phyloP scores from a whole-genome alignment of 2,888 invertebrate species.

The Parnassius mnemosyne region DNA sequence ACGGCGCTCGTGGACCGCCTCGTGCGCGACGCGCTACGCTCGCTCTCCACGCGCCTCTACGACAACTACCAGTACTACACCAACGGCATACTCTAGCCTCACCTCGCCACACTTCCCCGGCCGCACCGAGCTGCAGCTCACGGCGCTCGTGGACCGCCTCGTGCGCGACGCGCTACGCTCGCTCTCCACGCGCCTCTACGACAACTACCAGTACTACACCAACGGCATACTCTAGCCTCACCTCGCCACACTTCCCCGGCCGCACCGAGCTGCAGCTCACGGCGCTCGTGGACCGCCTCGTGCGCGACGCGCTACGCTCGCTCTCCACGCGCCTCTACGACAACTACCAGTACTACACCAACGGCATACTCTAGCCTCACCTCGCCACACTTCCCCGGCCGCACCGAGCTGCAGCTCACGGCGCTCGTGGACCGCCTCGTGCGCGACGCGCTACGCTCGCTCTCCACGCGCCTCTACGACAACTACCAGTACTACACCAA shows the following conservation, averaged over 20 bases:
- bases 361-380: slow-evolving; percentile 89
- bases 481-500: slow-evolving; percentile 99
- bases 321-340: slow-evolving; percentile 98
- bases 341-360: slow-evolving; percentile 99
- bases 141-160: slow-evolving; percentile 93
- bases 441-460: slow-evolving; percentile 95
- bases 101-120: not conserved
- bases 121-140: slow-evolving; percentile 78
- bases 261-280: slow-evolving; percentile 82
- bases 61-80: slow-evolving; percentile 99
- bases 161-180: slow-evolving; percentile 97
- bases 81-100: slow-evolving; percentile 91
- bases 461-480: slow-evolving; percentile 98
- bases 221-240: slow-evolving; percentile 91
- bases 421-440: slow-evolving; percentile 96
- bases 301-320: slow-evolving; percentile 96
- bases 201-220: slow-evolving; percentile 99
- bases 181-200: slow-evolving; percentile 97
- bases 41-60: slow-evolving; percentile 97
- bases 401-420: slow-evolving; percentile 82
- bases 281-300: slow-evolving; percentile 94
- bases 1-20: slow-evolving; percentile 94
- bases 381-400: not conserved
- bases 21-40: slow-evolving; percentile 96
- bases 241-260: not conserved